Conservation (phyloP, 2,888 invertebrate genomes). For the Drosophila lacicola region DNA sequence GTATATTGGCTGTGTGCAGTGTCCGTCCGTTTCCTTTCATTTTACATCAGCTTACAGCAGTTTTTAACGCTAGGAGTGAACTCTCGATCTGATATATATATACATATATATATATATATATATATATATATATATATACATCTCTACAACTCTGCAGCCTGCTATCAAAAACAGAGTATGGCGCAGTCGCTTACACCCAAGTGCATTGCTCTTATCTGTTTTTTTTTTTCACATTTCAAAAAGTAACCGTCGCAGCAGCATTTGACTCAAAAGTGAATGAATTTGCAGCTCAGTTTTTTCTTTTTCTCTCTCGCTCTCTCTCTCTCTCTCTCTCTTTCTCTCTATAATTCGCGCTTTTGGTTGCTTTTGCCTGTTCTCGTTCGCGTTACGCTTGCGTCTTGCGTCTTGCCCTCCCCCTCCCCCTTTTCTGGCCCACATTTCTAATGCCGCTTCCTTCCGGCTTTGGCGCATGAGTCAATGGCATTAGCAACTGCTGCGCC, state of each 20-base stretch:
- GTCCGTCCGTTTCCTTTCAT: not conserved
- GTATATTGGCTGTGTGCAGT: not conserved
- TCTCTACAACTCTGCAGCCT: too few species aligned
- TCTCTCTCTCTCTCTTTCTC: not conserved
- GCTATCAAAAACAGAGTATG: constrained; percentile 3
- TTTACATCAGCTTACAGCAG: too few species aligned
- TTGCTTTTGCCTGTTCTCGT: not conserved
- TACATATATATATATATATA: too few species aligned
- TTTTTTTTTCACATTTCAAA: constrained; percentile 36
- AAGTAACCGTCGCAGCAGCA: constrained; percentile 51
- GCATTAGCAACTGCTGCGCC: constrained; percentile 44
- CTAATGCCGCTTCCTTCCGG: constrained; percentile 54
- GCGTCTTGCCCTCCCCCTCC: not conserved
- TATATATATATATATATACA: too few species aligned
- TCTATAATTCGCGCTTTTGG: not conserved
- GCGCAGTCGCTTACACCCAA: constrained; percentile 1
- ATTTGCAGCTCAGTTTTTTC: constrained; percentile 17
- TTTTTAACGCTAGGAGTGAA: too few species aligned
- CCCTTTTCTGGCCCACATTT: constrained; percentile 12
- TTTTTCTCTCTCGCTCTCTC: not conserved
- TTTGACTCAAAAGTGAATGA: constrained; percentile 34
- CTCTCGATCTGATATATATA: too few species aligned
- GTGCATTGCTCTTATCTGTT: not conserved
- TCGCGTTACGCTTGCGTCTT: not conserved
- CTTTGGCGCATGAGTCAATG: constrained; percentile 62